Conservation (phyloP, 2,113 vertebrate species). For the Calidris pygmaea region DNA sequence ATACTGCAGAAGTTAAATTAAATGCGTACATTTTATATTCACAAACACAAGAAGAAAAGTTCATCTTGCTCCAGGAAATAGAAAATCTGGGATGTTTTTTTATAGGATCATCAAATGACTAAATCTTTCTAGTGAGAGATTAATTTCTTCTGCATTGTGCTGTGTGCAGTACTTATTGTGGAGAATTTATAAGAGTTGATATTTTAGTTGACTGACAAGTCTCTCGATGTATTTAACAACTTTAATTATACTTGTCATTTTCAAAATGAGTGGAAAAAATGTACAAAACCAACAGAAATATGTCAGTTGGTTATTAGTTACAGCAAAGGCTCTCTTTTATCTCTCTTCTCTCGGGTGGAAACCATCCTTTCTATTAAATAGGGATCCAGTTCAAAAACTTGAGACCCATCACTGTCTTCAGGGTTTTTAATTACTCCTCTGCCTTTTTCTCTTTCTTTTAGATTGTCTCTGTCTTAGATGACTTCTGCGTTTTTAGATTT, state of each 20-base stretch:
- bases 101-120: background rate
- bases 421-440: conserved; percentile 56
- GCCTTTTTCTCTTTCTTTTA: background rate
- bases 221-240: conserved; percentile 68
- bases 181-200: conserved; percentile 56
- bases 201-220: conserved; percentile 68
- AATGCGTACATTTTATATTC: background rate
- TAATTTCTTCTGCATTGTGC: conserved; percentile 56
- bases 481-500: conserved; percentile 20
- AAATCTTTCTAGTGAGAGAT: conserved; percentile 52
- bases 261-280: conserved; percentile 48
- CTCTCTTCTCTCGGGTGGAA: conserved; percentile 54
- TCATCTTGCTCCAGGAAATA: conserved; percentile 5
- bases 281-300: conserved; percentile 65
- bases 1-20: background rate
- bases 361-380: conserved; percentile 44
- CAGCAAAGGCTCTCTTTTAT: conserved; percentile 40
- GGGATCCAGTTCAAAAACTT: conserved; percentile 55
- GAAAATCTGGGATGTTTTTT: background rate
- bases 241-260: conserved; percentile 74
- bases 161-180: conserved; percentile 27
- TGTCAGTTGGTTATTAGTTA: conserved; percentile 70
- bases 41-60: background rate
- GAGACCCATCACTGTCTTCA: conserved; percentile 43
- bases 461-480: background rate